A percentile compares a stretch with the other conserved stretches of the same genome.
Evolutionary conservation across 2,888 invertebrate genomes (phyloP).

Genomic region (Gymnosoma rotundatum): DNA sequence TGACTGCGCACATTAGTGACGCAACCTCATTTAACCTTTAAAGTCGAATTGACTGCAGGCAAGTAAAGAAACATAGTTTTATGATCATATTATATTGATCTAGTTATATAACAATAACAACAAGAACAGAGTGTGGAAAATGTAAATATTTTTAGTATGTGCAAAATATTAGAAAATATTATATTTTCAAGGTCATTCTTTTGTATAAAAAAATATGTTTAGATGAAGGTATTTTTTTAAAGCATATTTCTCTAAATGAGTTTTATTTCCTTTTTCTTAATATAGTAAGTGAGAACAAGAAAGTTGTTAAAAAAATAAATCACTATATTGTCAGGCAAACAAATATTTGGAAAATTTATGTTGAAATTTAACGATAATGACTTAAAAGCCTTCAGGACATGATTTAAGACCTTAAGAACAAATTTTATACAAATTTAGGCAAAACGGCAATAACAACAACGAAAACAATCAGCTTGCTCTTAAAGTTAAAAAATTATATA

Average conservation of each 20-base stretch:
- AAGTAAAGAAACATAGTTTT: conserved; percentile 32
- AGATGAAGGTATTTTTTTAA: neutral
- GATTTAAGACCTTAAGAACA: conserved; percentile 78
- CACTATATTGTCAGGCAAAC: conserved; percentile 52
- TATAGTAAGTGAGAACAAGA: conserved; percentile 69
- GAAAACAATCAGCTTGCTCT: conserved; percentile 1
- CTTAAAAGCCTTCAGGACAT: conserved; percentile 82
- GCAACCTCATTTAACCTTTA: conserved; percentile 56
- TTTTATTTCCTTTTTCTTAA: conserved; percentile 20
- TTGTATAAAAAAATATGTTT: conserved; percentile 50
- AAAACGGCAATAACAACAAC: conserved; percentile 37
- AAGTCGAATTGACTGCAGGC: conserved; percentile 5
- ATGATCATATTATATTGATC: conserved; percentile 21
- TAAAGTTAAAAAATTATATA: conserved; percentile 1
- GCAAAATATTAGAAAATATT: conserved; percentile 65
- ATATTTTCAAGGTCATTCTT: conserved; percentile 69
- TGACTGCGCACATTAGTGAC: conserved; percentile 61
- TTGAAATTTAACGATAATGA: conserved; percentile 82
- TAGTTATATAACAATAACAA: conserved; percentile 25
- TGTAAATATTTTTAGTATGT: conserved; percentile 56
- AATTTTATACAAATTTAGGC: conserved; percentile 69
- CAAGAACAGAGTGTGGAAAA: conserved; percentile 11
- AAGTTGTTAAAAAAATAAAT: conserved; percentile 65
- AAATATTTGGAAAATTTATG: conserved; percentile 81
- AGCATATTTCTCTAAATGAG: neutral